Base-by-base conservation (phyloP, 2,113 vertebrate species). In the Lepus americanus region DNA sequence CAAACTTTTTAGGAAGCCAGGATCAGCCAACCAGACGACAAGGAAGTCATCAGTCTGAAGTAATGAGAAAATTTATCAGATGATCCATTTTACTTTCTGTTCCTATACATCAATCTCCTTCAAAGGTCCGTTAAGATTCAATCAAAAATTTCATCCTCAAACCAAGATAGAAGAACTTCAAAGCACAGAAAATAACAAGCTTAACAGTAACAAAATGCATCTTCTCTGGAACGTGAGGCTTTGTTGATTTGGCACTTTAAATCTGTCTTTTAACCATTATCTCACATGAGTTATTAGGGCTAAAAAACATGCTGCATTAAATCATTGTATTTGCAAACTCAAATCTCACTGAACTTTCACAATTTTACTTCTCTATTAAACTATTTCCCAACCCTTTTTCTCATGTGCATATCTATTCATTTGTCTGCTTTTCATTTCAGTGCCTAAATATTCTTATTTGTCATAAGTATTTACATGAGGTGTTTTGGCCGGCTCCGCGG, bases 61-160 rank as follows among this genome's bases (percentile, higher is more conserved):
- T 51, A 84, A 82, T 33, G 70, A 92, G 76, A 63, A 86, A 90
- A 82, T 33, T 70, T 69, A 72, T 78, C 82, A 55, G 31, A 69
- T 77, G 87, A 90, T 96, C 76, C 69, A 64, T 74, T 61, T 76
- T 94, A 53, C 22, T 94, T 59, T 76, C 70, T 69, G 69, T 9
- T 76, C 25, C 33, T 82, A 39, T 22, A 44, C 59, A 81, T 96
- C 87, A 89, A 7, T 90, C 74, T 92, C 81, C 67, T 92, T 61
- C 63, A 39, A 90, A 78, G 29, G 87, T 27, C 33, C 76, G 76
- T 89, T 90, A 89, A 86, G 69, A 77, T 77, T 77, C 70, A 82
- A 85, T 76, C 55, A 64, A 94, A 72, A 74, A 85, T 82, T 66
- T 44, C 39, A 59, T 90, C 70, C 63, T 69, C 39, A 64, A 36